Evolutionary conservation across 2,797 vertebrate species (phyloP).

Genomic region (Lacerta viridis): DNA sequence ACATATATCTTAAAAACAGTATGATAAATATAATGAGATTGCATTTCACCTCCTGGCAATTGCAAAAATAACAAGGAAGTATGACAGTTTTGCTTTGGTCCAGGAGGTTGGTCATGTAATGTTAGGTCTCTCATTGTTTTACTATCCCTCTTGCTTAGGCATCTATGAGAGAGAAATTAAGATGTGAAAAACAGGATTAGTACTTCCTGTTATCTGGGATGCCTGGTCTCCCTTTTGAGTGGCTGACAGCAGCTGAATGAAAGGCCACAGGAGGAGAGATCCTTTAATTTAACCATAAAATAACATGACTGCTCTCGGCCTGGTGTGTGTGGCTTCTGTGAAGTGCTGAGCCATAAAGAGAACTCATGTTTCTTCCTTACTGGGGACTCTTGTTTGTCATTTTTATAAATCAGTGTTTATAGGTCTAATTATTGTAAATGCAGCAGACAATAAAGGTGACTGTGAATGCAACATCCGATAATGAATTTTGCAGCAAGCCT

Average conservation of each 20-base stretch:
- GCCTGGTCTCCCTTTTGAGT: background rate
- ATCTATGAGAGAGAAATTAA: background rate
- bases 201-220: background rate
- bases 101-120: background rate
- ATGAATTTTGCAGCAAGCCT: slow-evolving; percentile 78
- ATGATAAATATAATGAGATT: too few species aligned
- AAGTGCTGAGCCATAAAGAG: slow-evolving; percentile 64
- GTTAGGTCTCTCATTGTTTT: background rate
- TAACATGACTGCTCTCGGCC: slow-evolving; percentile 31
- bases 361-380: slow-evolving; percentile 71
- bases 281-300: slow-evolving; percentile 45
- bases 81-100: too few species aligned
- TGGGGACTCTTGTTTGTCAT: slow-evolving; percentile 78
- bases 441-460: slow-evolving; percentile 77
- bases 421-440: slow-evolving; percentile 81
- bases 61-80: too few species aligned
- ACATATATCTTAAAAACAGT: too few species aligned
- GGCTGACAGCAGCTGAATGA: background rate
- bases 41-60: too few species aligned
- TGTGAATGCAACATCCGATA: slow-evolving; percentile 77
- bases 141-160: background rate
- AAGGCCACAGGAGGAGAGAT: slow-evolving; percentile 39
- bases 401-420: slow-evolving; percentile 81
- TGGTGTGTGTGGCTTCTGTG: slow-evolving; percentile 28
- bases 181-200: background rate